Evolutionary conservation across 2,797 vertebrate species (phyloP).

Genomic region (Salmo trutta): DNA sequence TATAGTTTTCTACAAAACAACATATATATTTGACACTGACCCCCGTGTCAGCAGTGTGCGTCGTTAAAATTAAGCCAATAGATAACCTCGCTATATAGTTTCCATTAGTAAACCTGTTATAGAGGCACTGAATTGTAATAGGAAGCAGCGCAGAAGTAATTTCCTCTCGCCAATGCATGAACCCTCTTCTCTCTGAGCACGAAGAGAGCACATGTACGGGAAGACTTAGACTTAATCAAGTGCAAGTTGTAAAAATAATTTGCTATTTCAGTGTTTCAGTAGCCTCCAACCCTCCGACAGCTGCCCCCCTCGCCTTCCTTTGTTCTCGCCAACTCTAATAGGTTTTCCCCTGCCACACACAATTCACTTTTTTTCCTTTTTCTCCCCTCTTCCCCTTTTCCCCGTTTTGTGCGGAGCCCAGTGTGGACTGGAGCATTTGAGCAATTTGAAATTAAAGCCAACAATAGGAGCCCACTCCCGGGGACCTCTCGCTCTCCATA

Average conservation of each 20-base stretch:
- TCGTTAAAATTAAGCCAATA: neutral
- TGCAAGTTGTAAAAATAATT: constrained; percentile 72
- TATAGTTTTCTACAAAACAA: neutral
- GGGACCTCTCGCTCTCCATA: constrained; percentile 78
- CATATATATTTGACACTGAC: neutral
- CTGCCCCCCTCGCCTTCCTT: constrained; percentile 70
- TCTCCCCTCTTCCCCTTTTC: constrained; percentile 52
- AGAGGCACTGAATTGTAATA: constrained; percentile 16
- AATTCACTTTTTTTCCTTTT: constrained; percentile 68
- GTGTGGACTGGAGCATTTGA: constrained; percentile 80
- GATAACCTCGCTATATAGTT: neutral
- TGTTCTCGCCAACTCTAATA: constrained; percentile 78
- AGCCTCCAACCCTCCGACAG: constrained; percentile 62
- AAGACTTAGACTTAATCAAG: constrained; percentile 69
- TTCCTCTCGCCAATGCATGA: constrained; percentile 44
- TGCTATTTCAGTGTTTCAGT: constrained; percentile 73
- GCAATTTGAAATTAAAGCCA: constrained; percentile 83
- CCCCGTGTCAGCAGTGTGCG: neutral
- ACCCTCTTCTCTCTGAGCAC: constrained; percentile 40
- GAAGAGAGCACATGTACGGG: constrained; percentile 31
- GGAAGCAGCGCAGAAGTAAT: constrained; percentile 36
- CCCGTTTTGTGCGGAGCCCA: constrained; percentile 73
- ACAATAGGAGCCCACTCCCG: constrained; percentile 78
- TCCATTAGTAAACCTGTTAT: constrained; percentile 16
- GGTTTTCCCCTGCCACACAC: constrained; percentile 76